A percentile compares a stretch with the other conserved stretches of the same genome.
Evolutionary conservation across 2,888 invertebrate species (phyloP).

Genomic region (Tiliacea citrago): DNA sequence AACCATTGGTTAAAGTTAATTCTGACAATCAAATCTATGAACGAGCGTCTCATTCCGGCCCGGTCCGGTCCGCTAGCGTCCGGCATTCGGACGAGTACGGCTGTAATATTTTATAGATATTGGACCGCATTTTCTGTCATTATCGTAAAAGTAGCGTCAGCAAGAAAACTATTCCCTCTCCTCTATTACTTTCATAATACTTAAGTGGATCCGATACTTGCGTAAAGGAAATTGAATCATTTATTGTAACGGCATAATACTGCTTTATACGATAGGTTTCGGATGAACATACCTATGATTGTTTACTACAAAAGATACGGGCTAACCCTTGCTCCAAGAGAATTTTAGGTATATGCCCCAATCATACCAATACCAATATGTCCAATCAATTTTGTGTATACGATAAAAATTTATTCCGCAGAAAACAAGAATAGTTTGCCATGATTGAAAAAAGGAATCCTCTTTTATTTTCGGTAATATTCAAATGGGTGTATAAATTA

Average conservation of each 20-base stretch:
- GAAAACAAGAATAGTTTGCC: constrained; percentile 28
- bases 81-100: constrained; percentile 70
- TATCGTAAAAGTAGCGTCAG: constrained; percentile 90
- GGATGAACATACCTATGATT: constrained; percentile 83
- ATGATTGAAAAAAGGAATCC: constrained; percentile 25
- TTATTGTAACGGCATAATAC: constrained; percentile 88
- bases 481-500: constrained; percentile 29
- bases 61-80: constrained; percentile 68
- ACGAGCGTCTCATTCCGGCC: constrained; percentile 65
- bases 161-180: constrained; percentile 89
- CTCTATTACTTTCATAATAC: constrained; percentile 90
- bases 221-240: constrained; percentile 90
- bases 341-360: constrained; percentile 39
- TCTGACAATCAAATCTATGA: constrained; percentile 82
- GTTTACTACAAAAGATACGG: constrained; percentile 78
- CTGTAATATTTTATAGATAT: constrained; percentile 89
- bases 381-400: constrained; percentile 54
- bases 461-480: constrained; percentile 31
- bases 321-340: constrained; percentile 70
- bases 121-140: constrained; percentile 89
- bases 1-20: constrained; percentile 79
- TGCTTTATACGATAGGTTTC: constrained; percentile 88
- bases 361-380: constrained; percentile 54
- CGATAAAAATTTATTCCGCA: constrained; percentile 40
- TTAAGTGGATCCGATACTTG: constrained; percentile 90